phyloP scores from a whole-genome alignment of 2,113 vertebrate species.

The Chunga burmeisteri region DNA sequence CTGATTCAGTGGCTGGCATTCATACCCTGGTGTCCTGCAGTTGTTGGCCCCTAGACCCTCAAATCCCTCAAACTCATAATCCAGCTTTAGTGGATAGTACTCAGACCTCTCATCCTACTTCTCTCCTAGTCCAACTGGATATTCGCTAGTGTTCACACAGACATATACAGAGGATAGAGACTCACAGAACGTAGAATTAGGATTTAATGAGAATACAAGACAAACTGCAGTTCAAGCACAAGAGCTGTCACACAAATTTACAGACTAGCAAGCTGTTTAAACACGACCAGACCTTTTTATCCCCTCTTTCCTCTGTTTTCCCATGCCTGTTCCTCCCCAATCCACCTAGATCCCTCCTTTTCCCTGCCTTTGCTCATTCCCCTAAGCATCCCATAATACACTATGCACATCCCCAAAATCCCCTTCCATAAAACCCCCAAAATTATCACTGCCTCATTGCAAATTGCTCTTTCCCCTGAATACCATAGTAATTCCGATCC shows the following conservation, averaged over 20 bases:
- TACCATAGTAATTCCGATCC: neutral
- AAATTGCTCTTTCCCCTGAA: neutral
- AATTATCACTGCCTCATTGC: neutral
- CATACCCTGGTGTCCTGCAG: neutral
- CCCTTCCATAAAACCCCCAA: neutral
- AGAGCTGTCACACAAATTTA: neutral
- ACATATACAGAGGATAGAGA: no score
- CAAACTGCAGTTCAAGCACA: neutral
- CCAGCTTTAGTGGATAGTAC: neutral
- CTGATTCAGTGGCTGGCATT: rapidly evolving
- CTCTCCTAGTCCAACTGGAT: neutral
- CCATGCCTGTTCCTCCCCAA: neutral
- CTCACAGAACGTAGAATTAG: neutral
- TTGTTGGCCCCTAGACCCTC: neutral
- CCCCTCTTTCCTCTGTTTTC: neutral
- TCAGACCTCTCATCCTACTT: neutral
- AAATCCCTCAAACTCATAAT: neutral
- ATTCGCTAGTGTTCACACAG: neutral
- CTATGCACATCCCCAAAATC: neutral
- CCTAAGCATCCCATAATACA: neutral
- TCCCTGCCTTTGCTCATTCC: neutral
- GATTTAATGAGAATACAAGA: neutral
- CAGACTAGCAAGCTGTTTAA: neutral
- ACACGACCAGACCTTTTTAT: neutral
- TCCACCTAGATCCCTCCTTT: neutral